Evolutionary conservation across 2,888 invertebrate species (phyloP), one percentile per base, ranked within the genome.

Genomic region (Cheilosia grossa): DNA sequence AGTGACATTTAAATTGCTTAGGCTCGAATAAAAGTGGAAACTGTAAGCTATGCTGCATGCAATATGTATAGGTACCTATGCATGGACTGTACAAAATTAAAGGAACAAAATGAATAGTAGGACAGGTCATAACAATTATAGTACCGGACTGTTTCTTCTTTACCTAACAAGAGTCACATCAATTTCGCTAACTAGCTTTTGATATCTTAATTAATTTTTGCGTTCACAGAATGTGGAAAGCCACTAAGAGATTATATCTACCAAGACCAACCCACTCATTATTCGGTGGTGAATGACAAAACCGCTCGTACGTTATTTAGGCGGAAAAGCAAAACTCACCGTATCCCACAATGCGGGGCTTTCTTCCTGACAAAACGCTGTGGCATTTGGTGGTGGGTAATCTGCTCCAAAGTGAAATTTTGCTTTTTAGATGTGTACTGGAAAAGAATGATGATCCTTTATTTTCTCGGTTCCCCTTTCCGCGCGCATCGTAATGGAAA

Each of bases 351-450:
- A 77, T 66, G 47, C 30, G 53, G 54, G 53, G 21, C 47, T 59
- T 59, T 51, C 44, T 64, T 72, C 82, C 77, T 70, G 64, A 54
- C 30, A 77, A 59, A 77, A 82, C 69, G 58, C 61, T 63, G 59
- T 53, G 58, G 59, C 53, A 69, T 54, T 21, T 73, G 63, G 63
- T n/a, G 54, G 66, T 67, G 61, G 66, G 78, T 78, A 78, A 82
- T 82, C 72, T 69, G 58, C 53, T 83, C 58, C 21, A 69, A 64
- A 74, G 69, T 83, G 61, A 79, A 79, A 74, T 79, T 83, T 83
- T 66, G 66, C 47, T 72, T 67, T 63, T 82, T 56, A 30, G 24
- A 67, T 56, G n/a, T n/a, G n/a, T n/a, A n/a, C 42, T 51, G 77
- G 54, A 67, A 73, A 58, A 74, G 64, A 74, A 74, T 47, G 78